Base-by-base conservation (phyloP, 2,113 vertebrate species). In the Hylia prasina region DNA sequence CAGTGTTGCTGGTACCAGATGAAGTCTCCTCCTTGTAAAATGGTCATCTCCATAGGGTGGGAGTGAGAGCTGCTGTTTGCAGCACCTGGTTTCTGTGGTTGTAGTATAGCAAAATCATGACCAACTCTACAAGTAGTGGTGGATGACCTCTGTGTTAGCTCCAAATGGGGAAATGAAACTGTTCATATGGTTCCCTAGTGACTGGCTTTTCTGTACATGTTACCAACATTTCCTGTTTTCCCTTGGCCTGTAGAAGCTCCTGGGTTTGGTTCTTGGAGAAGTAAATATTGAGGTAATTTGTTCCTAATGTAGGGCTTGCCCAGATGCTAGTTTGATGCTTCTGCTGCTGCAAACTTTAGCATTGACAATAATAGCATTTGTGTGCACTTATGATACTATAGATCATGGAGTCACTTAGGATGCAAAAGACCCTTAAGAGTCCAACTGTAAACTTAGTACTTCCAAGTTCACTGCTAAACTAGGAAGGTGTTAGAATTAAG, bases 331-430 rank as follows among this genome's bases (percentile, higher is more conserved):
- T 39, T 73, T 19, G 30, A 37, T 21, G 14, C 6, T 63, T 76
- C n/a, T 80, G 53, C 57, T 86, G 11, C 51, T 5, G 10, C 23
- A 40, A 33, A 58, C 21, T 63, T 82, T 51, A 78, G 23, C 13
- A 25, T 30, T 78, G 20, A 14, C 27, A 39, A 10, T 31, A 77
- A 61, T 0, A 53, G 14, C 0, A 0, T n/a, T 23, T 37, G 17
- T 27, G 15, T 53, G 33, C 15, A 33, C 20, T 82, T 64, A 13
- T 5, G n/a, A 15, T 37, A 25, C 13, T 66, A 17, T 4, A 64
- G 25, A 50, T 47, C 4, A 33, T 5, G 22, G 33, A 61, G 35
- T 69, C 22, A 85, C n/a, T 78, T 37, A 51, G 13, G 35, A 16
- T 81, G 35, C 25, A 82, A 75, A 82, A 39, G 6, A 60, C 9